These are phyloP conservation scores for Octopus bimaculoides DNA, from an alignment of 1,140 invertebrate genomes.

Conservation along the genomic window DNA sequence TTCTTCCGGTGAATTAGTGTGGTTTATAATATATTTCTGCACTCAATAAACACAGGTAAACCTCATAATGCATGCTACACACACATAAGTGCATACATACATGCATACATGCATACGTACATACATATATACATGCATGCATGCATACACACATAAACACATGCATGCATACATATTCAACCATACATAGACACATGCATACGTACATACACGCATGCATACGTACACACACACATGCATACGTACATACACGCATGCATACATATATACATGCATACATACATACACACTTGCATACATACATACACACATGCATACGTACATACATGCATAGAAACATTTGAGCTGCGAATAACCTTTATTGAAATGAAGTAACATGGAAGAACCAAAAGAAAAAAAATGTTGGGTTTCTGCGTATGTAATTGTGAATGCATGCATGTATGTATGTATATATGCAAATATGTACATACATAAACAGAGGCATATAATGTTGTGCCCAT, in stretches of 20 bases:
- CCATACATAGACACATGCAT: background rate
- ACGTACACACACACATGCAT: background rate
- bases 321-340: background rate
- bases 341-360: too few relatives aligned
- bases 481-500: too few relatives aligned
- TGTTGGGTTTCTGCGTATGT: too few relatives aligned
- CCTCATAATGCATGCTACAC: background rate
- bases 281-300: background rate
- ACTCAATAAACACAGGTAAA: too few relatives aligned
- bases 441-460: background rate
- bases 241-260: background rate
- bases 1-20: too few relatives aligned
- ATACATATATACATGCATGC: background rate
- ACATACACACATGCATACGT: background rate
- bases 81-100: background rate
- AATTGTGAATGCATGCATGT: background rate
- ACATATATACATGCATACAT: background rate
- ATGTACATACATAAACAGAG: background rate
- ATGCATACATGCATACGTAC: background rate
- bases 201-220: background rate
- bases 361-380: too few relatives aligned
- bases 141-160: background rate
- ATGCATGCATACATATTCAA: background rate
- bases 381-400: too few relatives aligned
- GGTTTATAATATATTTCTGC: too few relatives aligned